A percentile compares a stretch with the other conserved stretches of the same genome.
Conservation (phyloP, 1,140 invertebrate species). For the Plectrocnemia conspersa region DNA sequence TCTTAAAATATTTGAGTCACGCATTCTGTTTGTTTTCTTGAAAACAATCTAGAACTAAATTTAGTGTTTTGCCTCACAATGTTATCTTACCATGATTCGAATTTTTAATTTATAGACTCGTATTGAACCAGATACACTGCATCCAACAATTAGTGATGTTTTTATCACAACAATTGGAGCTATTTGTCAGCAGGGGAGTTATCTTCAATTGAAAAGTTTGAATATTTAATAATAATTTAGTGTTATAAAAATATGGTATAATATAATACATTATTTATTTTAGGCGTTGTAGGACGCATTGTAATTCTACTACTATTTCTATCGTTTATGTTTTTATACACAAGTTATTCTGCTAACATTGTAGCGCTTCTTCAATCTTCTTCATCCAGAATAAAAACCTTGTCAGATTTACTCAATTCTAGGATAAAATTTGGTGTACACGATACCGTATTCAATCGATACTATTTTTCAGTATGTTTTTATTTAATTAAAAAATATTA, state of each 20-base stretch:
- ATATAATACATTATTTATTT: conserved; percentile 8
- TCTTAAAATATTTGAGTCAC: too few species aligned
- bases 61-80: not conserved
- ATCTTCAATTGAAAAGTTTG: conserved; percentile 45
- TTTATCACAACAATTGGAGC: conserved; percentile 46
- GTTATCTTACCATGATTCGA: too few species aligned
- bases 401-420: conserved; percentile 54
- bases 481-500: not conserved
- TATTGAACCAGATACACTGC: conserved; percentile 19
- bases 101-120: conserved; percentile 1
- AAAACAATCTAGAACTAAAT: conserved; percentile 16
- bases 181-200: conserved; percentile 51
- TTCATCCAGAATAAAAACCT: conserved; percentile 50
- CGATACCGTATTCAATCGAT: conserved; percentile 58
- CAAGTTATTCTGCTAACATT: conserved; percentile 57
- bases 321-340: conserved; percentile 39
- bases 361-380: conserved; percentile 55
- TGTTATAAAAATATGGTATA: not conserved
- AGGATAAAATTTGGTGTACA: conserved; percentile 56
- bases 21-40: conserved; percentile 9
- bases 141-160: conserved; percentile 41
- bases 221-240: not conserved
- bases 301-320: conserved; percentile 45
- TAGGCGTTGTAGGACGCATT: conserved; percentile 40
- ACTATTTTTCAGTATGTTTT: conserved; percentile 55